Conservation (phyloP, 2,888 invertebrate species). For the Tryphoninae sp. region DNA sequence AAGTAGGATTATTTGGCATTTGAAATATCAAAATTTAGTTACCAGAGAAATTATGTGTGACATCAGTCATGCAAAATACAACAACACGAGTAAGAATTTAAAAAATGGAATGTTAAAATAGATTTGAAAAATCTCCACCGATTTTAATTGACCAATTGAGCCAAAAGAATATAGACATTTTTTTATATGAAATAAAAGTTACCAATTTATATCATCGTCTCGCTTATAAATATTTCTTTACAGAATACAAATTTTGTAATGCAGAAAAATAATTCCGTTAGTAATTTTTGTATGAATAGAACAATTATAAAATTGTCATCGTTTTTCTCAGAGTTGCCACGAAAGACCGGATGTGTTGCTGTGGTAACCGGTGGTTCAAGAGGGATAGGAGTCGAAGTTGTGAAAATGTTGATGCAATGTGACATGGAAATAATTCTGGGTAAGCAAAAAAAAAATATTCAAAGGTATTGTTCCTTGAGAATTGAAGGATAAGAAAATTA, state of each 20-base stretch:
- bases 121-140: not conserved
- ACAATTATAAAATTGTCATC: not conserved
- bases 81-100: constrained; percentile 82
- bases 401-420: constrained; percentile 88
- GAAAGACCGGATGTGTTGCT: constrained; percentile 87
- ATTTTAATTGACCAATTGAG: not conserved
- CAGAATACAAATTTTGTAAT: not conserved
- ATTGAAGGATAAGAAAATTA: constrained; percentile 11
- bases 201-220: not conserved
- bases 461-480: constrained; percentile 6
- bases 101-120: not conserved
- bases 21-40: constrained; percentile 84
- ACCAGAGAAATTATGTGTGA: constrained; percentile 84
- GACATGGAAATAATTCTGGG: constrained; percentile 90
- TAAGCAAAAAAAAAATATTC: constrained; percentile 74
- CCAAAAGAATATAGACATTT: not conserved
- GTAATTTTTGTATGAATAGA: too few relatives aligned
- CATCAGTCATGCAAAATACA: constrained; percentile 83
- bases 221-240: not conserved
- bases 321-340: constrained; percentile 83
- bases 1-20: constrained; percentile 72
- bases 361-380: constrained; percentile 94
- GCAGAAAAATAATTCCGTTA: not conserved
- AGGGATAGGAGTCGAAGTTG: constrained; percentile 91
- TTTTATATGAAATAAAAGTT: too few relatives aligned